These are phyloP conservation scores for Chloromyia formosa DNA, from an alignment of 2,888 invertebrate genomes.

Conservation along the genomic window DNA sequence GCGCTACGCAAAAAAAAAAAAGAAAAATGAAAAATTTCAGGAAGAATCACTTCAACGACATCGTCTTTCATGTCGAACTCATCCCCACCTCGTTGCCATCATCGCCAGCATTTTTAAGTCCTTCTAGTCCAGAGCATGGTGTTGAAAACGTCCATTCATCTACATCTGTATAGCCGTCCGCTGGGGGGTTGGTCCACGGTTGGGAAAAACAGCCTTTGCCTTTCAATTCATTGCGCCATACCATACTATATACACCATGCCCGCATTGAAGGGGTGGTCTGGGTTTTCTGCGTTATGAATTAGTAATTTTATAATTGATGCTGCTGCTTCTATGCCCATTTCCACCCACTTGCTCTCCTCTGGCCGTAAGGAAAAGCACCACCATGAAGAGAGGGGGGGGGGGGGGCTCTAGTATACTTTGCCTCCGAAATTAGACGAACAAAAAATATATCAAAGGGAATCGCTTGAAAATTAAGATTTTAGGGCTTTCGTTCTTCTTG, in stretches of 20 bases:
- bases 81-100: background rate
- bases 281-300: constrained; percentile 48
- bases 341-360: background rate
- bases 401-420: background rate
- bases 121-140: constrained; percentile 10
- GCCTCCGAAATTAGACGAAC: background rate
- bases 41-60: constrained; percentile 43
- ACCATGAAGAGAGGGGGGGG: background rate
- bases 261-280: constrained; percentile 27
- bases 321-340: constrained; percentile 38
- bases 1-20: constrained; percentile 36
- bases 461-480: constrained; percentile 27
- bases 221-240: constrained; percentile 17
- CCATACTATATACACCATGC: no score
- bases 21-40: constrained; percentile 42
- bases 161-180: background rate
- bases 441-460: constrained; percentile 38
- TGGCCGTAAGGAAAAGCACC: background rate
- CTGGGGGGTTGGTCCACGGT: background rate
- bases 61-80: constrained; percentile 40
- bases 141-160: constrained; percentile 38
- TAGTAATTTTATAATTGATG: constrained; percentile 52
- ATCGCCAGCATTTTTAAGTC: constrained; percentile 14
- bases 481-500: background rate
- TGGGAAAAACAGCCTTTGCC: background rate